phyloP scores from a whole-genome alignment of 2,113 vertebrate species.

The Herpetotheres cachinnans region DNA sequence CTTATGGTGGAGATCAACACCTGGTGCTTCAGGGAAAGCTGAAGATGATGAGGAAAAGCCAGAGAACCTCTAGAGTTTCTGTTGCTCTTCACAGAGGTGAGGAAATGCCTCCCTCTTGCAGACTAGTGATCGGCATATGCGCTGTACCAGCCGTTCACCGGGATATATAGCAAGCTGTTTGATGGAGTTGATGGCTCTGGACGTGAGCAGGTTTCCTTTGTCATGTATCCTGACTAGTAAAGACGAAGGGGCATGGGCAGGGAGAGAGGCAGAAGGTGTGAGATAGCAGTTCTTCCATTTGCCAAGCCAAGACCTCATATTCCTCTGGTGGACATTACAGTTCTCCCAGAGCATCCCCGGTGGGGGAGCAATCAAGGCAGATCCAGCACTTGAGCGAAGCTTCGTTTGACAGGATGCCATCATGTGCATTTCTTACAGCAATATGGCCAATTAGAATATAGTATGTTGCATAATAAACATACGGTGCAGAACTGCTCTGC shows the following conservation, averaged over 20 bases:
- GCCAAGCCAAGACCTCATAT: neutral
- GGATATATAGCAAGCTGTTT: neutral
- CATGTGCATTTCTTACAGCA: neutral
- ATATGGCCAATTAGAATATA: neutral
- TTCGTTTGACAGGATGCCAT: neutral
- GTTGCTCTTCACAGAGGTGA: neutral
- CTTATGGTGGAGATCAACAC: neutral
- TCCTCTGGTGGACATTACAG: neutral
- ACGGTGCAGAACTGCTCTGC: neutral
- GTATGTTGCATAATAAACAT: neutral
- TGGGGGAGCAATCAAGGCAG: neutral
- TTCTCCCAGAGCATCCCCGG: neutral
- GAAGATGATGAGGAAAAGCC: neutral
- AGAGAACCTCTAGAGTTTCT: neutral
- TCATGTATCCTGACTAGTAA: neutral
- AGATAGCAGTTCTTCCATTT: neutral
- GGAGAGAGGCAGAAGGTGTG: neutral
- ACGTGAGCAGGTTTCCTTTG: neutral
- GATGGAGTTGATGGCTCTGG: neutral
- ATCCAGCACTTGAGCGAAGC: neutral
- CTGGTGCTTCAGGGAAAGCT: neutral
- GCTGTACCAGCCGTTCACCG: neutral
- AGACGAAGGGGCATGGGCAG: neutral
- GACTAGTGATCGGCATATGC: accelerated
- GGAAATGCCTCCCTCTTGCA: neutral